Evolutionary conservation across 2,113 vertebrate genomes (phyloP).

Genomic region (Apus apus): DNA sequence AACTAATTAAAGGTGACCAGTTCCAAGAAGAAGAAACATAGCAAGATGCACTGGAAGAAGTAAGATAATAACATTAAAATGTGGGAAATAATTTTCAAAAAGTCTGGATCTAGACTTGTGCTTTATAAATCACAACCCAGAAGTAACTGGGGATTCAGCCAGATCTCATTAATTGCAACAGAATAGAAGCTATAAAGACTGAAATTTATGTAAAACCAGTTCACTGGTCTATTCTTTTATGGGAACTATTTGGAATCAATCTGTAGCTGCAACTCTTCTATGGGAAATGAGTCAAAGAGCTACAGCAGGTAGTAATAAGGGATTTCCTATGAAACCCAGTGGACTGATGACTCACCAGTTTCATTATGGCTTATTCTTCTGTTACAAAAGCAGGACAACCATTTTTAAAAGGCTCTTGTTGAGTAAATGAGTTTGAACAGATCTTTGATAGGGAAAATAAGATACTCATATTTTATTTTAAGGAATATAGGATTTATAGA

Average conservation of each 20-base stretch:
- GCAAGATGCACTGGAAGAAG: slow-evolving; percentile 6
- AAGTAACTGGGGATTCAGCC: slow-evolving; percentile 50
- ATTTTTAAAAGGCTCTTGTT: slow-evolving; percentile 8
- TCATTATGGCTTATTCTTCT: slow-evolving; percentile 28
- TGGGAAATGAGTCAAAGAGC: slow-evolving; percentile 42
- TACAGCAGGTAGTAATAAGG: slow-evolving; percentile 47
- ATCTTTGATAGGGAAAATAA: not conserved
- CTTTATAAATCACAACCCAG: slow-evolving; percentile 60
- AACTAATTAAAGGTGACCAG: not conserved
- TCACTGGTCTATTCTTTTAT: slow-evolving; percentile 49
- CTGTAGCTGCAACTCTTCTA: slow-evolving; percentile 19
- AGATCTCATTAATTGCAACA: slow-evolving; percentile 63
- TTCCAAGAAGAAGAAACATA: slow-evolving; percentile 38
- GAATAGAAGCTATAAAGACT: slow-evolving; percentile 46
- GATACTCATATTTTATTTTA: slow-evolving; percentile 28
- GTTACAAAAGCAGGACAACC: slow-evolving; percentile 9
- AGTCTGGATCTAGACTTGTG: slow-evolving; percentile 24
- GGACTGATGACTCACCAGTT: slow-evolving; percentile 38
- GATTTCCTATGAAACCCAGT: slow-evolving; percentile 53
- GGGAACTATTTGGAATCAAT: slow-evolving; percentile 54
- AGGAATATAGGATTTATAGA: not conserved
- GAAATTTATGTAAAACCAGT: slow-evolving; percentile 50
- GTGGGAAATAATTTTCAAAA: slow-evolving; percentile 44
- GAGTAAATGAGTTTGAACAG: slow-evolving; percentile 1
- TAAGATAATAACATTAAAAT: slow-evolving; percentile 46